Evolutionary conservation across 2,888 invertebrate species (phyloP), one percentile per base, ranked within the genome.

Genomic region (Camptogramma bilineatum): DNA sequence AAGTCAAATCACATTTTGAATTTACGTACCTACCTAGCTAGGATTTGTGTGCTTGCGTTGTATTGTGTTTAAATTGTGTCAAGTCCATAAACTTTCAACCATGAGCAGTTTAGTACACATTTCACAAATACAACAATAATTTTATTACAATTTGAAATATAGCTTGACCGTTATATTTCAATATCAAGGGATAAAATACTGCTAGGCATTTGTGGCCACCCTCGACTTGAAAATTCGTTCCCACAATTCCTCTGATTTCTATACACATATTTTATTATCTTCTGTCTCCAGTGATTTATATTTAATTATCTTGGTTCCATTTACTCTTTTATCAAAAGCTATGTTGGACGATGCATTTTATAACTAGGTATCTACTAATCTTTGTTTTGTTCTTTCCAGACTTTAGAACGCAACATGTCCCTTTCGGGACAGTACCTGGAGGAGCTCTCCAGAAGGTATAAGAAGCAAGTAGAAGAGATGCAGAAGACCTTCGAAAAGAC

Each of bases 381-480:
- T 13, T 4, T 8, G 34, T 3, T 64, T 64, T 70, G 69, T 72
- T 72, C 62, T 60, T 64, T 93, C 66, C 92, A 97, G 96, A 96
- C 97, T 55, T 94, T 99, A 74, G 99, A 99, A 90, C 95, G 97
- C 74, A 99, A 99, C 90, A 98, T 99, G 96, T 98, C 99, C 13
- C 94, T 99, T 46, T 99, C 98, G 72, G 97, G 97, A 66, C 98
- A 99, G 86, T 99, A 99, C 86, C 93, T 99, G 73, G 99, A 99
- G 86, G 99, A 99, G 85, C 92, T 99, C 73, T 99, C 99, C 87
- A 95, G 97, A 61, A 95, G 98, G 16, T 99, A 99, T 90, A 98
- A 98, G 84, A 98, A 97, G 76, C 99, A 99, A 91, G 98, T 98
- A 54, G 99, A 99, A 86, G 99, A 99, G 80, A 96, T 98, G 95